Percentiles rank a stretch among this genome's conserved stretches.
Evolutionary conservation across 2,888 invertebrate species (phyloP).

Genomic region (Teleogryllus oceanicus): DNA sequence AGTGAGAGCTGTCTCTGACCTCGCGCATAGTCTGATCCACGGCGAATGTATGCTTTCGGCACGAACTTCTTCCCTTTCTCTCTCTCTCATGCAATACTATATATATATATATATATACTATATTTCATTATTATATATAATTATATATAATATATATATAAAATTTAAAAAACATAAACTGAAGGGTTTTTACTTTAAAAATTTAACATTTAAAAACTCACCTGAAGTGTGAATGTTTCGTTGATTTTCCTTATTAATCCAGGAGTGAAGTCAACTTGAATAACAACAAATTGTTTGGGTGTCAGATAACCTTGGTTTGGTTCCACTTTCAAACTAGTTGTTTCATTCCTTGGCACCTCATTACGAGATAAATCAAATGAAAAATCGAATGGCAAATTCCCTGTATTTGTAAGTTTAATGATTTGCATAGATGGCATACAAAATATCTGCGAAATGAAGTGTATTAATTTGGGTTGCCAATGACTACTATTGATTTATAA

Average conservation of each 20-base stretch:
- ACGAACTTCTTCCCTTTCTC: too few relatives aligned
- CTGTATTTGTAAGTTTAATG: slow-evolving; percentile 52
- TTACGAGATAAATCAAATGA: slow-evolving; percentile 37
- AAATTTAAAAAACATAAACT: too few relatives aligned
- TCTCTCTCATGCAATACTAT: too few relatives aligned
- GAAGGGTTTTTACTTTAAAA: too few relatives aligned
- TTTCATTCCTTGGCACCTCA: too few relatives aligned
- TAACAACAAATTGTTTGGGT: slow-evolving; percentile 47
- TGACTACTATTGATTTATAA: neutral
- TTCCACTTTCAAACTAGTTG: slow-evolving; percentile 42
- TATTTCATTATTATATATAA: too few relatives aligned
- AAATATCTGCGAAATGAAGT: slow-evolving; percentile 43
- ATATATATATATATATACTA: too few relatives aligned
- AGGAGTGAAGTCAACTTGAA: slow-evolving; percentile 54
- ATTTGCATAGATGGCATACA: slow-evolving; percentile 44
- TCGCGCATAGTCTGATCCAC: too few relatives aligned
- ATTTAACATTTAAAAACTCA: slow-evolving; percentile 35
- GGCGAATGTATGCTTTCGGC: too few relatives aligned
- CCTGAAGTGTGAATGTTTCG: slow-evolving; percentile 47
- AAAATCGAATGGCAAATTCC: slow-evolving; percentile 51
- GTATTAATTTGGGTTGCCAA: neutral
- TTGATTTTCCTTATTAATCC: slow-evolving; percentile 56
- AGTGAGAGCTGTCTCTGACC: too few relatives aligned
- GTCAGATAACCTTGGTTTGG: slow-evolving; percentile 50
- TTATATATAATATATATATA: too few relatives aligned